Evolutionary conservation across 35 echinoderm and acorn worm genomes (phyloP).

Genomic region (Apostichopus japonicus): DNA sequence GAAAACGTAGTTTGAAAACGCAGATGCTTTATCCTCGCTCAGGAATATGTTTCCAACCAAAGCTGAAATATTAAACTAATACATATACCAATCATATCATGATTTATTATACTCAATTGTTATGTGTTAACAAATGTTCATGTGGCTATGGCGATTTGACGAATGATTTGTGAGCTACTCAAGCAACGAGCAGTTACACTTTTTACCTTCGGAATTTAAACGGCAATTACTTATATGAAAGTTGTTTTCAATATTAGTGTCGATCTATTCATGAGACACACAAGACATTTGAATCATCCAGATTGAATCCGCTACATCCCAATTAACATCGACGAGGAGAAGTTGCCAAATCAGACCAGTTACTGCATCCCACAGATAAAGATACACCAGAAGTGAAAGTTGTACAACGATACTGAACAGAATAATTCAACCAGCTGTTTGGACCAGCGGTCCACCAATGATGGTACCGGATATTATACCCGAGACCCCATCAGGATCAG

Average conservation of each 20-base stretch:
- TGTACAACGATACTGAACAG: background rate
- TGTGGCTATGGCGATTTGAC: too few species aligned
- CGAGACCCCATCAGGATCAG: background rate
- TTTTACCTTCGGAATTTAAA: too few species aligned
- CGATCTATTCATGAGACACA: background rate
- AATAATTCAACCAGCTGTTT: background rate
- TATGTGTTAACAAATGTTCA: too few species aligned
- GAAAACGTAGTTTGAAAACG: conserved; percentile 57
- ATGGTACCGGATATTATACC: background rate
- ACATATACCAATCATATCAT: too few species aligned
- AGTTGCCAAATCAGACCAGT: background rate
- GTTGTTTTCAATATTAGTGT: too few species aligned
- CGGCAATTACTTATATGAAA: too few species aligned
- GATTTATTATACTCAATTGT: too few species aligned
- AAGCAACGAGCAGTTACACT: too few species aligned
- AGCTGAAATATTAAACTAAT: too few species aligned
- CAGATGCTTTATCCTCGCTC: background rate
- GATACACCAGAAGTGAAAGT: background rate
- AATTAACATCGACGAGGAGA: background rate
- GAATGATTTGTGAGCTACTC: too few species aligned
- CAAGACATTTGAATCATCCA: background rate
- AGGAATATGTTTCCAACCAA: too few species aligned
- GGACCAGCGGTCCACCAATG: background rate
- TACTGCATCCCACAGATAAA: background rate
- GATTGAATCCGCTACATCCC: background rate